Evolutionary conservation across 2,888 invertebrate species (phyloP), one percentile per base, ranked within the genome.

Genomic region (Sicus ferrugineus): DNA sequence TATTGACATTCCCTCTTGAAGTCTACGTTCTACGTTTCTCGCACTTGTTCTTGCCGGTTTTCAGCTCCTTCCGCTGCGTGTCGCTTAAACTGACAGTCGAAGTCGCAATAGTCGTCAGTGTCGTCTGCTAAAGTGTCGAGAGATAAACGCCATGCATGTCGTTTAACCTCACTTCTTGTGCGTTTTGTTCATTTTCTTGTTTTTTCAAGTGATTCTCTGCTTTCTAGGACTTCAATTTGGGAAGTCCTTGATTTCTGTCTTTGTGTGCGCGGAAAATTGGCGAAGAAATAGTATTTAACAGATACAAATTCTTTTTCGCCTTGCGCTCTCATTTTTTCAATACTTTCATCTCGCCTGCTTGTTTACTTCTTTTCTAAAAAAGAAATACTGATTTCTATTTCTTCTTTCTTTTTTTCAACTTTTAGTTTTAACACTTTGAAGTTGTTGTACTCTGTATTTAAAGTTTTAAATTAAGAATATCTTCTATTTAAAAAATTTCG

Each of bases 381-480:
- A 54, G 16, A 54, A 23, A 3, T 2, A 11, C 28, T 14, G 28
- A 23, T 54, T 28, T 54, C 16, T 16, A 11, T 11, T 11, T 16
- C 14, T 61, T 61, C 2, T 59, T 34, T 31, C 42, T 38, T 14
- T 61, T 54, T 61, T 61, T 30, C 5, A 58, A 7, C 3, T 58
- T 59, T 30, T 59, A 31, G n/a, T 59, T 30, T n/a, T n/a, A n/a
- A n/a, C n/a, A n/a, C n/a, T n/a, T n/a, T n/a, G n/a, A n/a, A n/a
- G n/a, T n/a, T n/a, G n/a, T n/a, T n/a, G n/a, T n/a, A 2, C 31
- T 59, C 46, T 5, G 14, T 54, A 52, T 59, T 48, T 58, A 14
- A 67, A 67, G 61, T 67, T 70, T 63, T n/a, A 58, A 67, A 62
- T 64, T 62, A 67, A 67, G 67, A 58, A 70, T 63, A 62, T 67